Percentiles rank a stretch among this genome's conserved stretches.
Evolutionary conservation across 2,888 invertebrate species (phyloP).

Genomic region (Caenorhabditis becei): DNA sequence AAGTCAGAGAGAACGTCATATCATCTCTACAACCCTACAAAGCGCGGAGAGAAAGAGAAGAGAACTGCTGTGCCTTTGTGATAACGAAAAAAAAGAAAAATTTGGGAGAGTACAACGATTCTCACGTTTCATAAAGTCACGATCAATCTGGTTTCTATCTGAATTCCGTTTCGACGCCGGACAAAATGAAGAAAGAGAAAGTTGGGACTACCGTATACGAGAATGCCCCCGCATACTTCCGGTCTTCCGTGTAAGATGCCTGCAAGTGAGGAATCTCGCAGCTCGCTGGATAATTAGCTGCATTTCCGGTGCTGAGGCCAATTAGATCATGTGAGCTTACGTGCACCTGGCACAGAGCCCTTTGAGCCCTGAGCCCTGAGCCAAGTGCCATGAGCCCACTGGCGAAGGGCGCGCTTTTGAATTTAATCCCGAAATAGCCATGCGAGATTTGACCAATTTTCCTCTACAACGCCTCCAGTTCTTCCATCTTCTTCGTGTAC

Average conservation of each 20-base stretch:
- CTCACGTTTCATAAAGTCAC: constrained; percentile 2
- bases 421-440: not conserved
- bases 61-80: not conserved
- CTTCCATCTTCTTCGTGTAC: not conserved
- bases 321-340: constrained; percentile 15
- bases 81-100: constrained; percentile 11
- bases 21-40: not conserved
- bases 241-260: constrained; percentile 18
- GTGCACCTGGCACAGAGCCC: constrained; percentile 15
- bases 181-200: not conserved
- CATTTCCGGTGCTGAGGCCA: constrained; percentile 25
- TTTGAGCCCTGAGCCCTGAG: not conserved
- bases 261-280: constrained; percentile 9
- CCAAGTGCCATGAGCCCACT: too few species aligned
- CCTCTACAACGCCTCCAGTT: not conserved
- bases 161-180: not conserved
- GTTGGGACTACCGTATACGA: not conserved
- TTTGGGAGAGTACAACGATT: not conserved
- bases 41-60: not conserved
- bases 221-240: constrained; percentile 22
- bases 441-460: not conserved
- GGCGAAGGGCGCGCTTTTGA: not conserved
- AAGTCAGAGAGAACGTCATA: not conserved
- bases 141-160: not conserved
- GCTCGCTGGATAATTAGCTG: constrained; percentile 23